These are phyloP conservation scores for Chrysotoxum bicinctum DNA, from an alignment of 2,888 invertebrate genomes.

Conservation along the genomic window DNA sequence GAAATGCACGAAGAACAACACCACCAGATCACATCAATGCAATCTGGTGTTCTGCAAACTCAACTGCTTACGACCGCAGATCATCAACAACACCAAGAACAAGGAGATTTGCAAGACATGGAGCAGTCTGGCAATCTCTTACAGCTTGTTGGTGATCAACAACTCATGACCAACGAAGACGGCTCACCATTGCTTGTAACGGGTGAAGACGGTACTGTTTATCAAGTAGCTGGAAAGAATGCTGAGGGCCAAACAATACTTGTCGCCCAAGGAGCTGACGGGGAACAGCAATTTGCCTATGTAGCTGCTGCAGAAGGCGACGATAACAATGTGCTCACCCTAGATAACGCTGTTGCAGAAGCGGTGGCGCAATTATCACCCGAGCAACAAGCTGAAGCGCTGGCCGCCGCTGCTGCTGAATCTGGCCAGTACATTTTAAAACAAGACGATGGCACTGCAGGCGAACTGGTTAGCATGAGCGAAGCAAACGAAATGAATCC, in stretches of 20 bases:
- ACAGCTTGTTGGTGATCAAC: conserved; percentile 78
- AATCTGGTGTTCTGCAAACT: conserved; percentile 74
- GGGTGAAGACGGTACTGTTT: conserved; percentile 89
- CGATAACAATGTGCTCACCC: conserved; percentile 82
- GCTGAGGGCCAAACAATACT: conserved; percentile 89
- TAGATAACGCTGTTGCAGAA: conserved; percentile 81
- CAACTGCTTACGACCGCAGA: conserved; percentile 74
- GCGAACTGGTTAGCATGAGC: conserved; percentile 77
- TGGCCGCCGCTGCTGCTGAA: conserved; percentile 76
- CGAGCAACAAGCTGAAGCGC: conserved; percentile 77
- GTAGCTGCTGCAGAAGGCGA: conserved; percentile 85
- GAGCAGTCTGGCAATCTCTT: conserved; percentile 77
- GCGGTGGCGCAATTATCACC: conserved; percentile 80
- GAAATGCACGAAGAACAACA: conserved; percentile 79
- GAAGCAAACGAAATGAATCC: conserved; percentile 76
- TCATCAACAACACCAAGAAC: conserved; percentile 75
- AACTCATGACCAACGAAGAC: conserved; percentile 83
- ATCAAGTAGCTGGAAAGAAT: conserved; percentile 89
- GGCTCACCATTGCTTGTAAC: conserved; percentile 89
- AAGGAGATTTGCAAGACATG: conserved; percentile 76
- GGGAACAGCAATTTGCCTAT: conserved; percentile 88
- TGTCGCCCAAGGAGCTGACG: conserved; percentile 88
- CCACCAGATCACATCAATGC: conserved; percentile 63
- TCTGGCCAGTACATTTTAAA: conserved; percentile 79
- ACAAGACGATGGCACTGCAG: conserved; percentile 75